These are phyloP conservation scores for Rhynchotus rufescens DNA, from an alignment of 2,797 vertebrate genomes.

Conservation along the genomic window DNA sequence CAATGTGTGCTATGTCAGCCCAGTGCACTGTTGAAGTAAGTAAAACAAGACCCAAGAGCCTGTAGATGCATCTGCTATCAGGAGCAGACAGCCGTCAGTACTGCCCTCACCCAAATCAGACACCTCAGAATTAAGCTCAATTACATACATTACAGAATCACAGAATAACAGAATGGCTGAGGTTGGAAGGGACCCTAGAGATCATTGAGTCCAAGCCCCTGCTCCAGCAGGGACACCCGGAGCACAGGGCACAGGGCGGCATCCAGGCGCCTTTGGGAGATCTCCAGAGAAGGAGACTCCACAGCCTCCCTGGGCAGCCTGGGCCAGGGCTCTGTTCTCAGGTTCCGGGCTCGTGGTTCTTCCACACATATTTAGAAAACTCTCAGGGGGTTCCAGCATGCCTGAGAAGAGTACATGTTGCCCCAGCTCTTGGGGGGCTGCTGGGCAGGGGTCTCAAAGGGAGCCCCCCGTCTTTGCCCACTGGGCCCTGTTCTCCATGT, in stretches of 20 bases:
- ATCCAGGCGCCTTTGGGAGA: too few relatives aligned
- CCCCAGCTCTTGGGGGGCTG: neutral
- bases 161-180: too few relatives aligned
- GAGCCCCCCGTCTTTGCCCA: neutral
- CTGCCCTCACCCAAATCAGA: neutral
- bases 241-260: too few relatives aligned
- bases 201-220: too few relatives aligned
- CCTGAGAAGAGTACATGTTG: neutral
- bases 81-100: neutral
- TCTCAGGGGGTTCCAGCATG: neutral
- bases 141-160: neutral
- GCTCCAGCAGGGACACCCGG: too few relatives aligned
- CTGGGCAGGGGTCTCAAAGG: neutral
- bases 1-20: neutral
- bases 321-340: too few relatives aligned
- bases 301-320: too few relatives aligned
- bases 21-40: neutral
- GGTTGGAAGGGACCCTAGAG: too few relatives aligned
- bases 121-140: neutral
- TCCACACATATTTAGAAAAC: rapidly evolving
- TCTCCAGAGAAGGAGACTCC: too few relatives aligned
- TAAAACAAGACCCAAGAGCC: neutral
- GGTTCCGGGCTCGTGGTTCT: too few relatives aligned
- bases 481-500: neutral
- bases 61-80: rapidly evolving